phyloP scores from a whole-genome alignment of 2,888 invertebrate genomes.

The Caenorhabditis becei region DNA sequence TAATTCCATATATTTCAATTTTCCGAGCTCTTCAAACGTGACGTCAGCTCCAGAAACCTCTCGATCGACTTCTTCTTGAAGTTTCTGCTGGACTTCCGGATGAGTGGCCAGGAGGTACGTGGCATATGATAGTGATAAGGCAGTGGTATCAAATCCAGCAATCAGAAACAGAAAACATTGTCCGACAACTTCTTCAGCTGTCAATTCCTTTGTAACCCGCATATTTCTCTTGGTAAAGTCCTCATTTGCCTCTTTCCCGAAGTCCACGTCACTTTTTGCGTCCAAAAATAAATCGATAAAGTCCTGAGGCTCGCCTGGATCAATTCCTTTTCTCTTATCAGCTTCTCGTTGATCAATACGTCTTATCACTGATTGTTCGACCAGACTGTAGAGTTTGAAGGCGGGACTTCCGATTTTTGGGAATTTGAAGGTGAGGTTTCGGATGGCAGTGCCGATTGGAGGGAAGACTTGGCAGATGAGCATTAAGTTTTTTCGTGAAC shows the following conservation, averaged over 20 bases:
- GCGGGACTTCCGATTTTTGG: slow-evolving; percentile 16
- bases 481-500: slow-evolving; percentile 24
- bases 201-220: slow-evolving; percentile 28
- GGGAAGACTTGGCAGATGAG: slow-evolving; percentile 41
- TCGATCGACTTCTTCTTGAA: slow-evolving; percentile 62
- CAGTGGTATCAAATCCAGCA: slow-evolving; percentile 84
- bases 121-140: slow-evolving; percentile 83
- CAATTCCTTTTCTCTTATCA: slow-evolving; percentile 52
- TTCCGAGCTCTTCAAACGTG: slow-evolving; percentile 53
- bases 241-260: slow-evolving; percentile 36
- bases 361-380: slow-evolving; percentile 34
- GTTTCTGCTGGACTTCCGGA: slow-evolving; percentile 71
- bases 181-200: slow-evolving; percentile 80
- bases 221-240: slow-evolving; percentile 20
- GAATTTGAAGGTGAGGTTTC: slow-evolving; percentile 29
- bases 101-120: slow-evolving; percentile 83
- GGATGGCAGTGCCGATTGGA: slow-evolving; percentile 19
- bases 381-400: slow-evolving; percentile 19
- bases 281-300: slow-evolving; percentile 75
- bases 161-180: slow-evolving; percentile 83
- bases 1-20: slow-evolving; percentile 67
- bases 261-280: slow-evolving; percentile 61
- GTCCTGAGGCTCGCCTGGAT: slow-evolving; percentile 61
- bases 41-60: slow-evolving; percentile 56
- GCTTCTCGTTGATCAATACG: slow-evolving; percentile 55